Conservation (phyloP, 2,797 vertebrate species). For the Dendrocincla fuliginosa region DNA sequence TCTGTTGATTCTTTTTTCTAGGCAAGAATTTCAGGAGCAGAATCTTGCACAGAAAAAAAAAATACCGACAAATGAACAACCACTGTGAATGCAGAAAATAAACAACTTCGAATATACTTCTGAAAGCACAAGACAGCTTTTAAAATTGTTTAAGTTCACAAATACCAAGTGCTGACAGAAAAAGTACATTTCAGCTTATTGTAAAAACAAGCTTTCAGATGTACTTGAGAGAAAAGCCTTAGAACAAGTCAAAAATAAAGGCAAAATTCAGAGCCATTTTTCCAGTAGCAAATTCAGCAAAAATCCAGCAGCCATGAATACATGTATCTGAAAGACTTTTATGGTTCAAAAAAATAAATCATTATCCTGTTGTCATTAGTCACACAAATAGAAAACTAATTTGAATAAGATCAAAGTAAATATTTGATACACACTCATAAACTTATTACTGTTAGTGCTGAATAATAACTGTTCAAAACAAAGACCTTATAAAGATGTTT, state of each 20-base stretch:
- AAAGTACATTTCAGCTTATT: constrained; percentile 29
- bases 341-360: constrained; percentile 29
- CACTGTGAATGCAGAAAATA: neutral
- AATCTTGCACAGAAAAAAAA: neutral
- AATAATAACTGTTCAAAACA: constrained; percentile 60
- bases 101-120: neutral
- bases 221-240: constrained; percentile 35
- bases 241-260: constrained; percentile 33
- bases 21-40: neutral
- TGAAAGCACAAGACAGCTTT: constrained; percentile 40
- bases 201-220: constrained; percentile 14
- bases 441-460: constrained; percentile 43
- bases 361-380: constrained; percentile 52
- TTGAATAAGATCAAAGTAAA: constrained; percentile 57
- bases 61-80: neutral
- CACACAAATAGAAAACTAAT: constrained; percentile 42
- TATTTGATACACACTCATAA: constrained; percentile 40
- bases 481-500: constrained; percentile 49
- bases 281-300: constrained; percentile 27
- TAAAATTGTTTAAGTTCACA: constrained; percentile 33
- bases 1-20: neutral
- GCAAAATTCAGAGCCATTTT: constrained; percentile 43
- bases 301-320: constrained; percentile 29
- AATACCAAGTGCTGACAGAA: constrained; percentile 13
- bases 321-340: constrained; percentile 38